Conservation (phyloP, 2,113 vertebrate genomes). For the Gyps fulvus region DNA sequence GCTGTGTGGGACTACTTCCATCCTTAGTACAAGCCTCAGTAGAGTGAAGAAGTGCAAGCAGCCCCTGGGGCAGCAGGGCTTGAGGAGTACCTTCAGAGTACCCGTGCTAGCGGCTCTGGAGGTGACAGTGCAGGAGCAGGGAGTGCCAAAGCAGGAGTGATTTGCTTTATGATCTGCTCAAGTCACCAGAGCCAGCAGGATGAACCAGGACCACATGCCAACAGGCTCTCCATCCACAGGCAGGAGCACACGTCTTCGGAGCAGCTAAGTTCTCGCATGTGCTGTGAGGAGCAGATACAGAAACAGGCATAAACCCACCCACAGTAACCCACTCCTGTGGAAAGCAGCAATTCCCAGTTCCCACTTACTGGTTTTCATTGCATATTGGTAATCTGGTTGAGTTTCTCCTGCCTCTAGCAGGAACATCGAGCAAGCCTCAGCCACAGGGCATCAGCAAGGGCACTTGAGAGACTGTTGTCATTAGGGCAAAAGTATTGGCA, state of each 20-base stretch:
- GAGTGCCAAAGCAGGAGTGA: background rate
- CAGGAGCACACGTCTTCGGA: accelerated
- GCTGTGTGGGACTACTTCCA: background rate
- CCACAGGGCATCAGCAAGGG: background rate
- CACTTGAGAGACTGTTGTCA: background rate
- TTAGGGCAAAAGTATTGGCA: background rate
- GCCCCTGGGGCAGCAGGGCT: background rate
- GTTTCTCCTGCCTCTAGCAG: background rate
- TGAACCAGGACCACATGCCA: background rate
- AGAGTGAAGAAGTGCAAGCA: background rate
- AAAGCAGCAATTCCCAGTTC: background rate
- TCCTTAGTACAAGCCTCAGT: background rate
- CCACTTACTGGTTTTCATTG: background rate
- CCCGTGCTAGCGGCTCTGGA: background rate
- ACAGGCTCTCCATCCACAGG: background rate
- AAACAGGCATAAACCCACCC: background rate
- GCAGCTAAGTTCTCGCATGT: accelerated
- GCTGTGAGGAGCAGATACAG: background rate
- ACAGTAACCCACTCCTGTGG: background rate
- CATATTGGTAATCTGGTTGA: background rate
- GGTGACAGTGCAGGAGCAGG: background rate
- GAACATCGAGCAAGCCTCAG: background rate
- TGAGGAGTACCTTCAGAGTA: background rate
- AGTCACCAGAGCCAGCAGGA: background rate
- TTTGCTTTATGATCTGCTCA: background rate